These are phyloP conservation scores for Archegozetes longisetosus DNA, from an alignment of 1,140 invertebrate genomes.

Conservation along the genomic window DNA sequence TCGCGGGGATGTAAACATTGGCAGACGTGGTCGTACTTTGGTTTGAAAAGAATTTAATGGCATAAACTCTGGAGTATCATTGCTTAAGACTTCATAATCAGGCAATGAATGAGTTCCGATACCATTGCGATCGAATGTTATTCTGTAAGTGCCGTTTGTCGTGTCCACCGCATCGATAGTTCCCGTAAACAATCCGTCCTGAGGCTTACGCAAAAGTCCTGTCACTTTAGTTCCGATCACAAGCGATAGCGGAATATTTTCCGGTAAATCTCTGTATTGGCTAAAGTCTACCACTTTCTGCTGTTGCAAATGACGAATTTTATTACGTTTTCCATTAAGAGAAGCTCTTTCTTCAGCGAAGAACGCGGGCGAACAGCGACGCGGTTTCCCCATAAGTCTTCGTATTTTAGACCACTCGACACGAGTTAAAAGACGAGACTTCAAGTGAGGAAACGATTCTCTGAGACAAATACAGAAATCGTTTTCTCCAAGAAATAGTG, in stretches of 20 bases:
- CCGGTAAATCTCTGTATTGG: constrained; percentile 74
- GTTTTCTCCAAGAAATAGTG: constrained; percentile 86
- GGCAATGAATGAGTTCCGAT: constrained; percentile 90
- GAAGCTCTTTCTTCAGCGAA: constrained; percentile 85
- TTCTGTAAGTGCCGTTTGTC: constrained; percentile 88
- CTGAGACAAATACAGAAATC: constrained; percentile 88
- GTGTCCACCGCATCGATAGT: constrained; percentile 94
- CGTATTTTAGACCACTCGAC: constrained; percentile 91
- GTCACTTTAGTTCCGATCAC: constrained; percentile 93
- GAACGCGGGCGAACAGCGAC: constrained; percentile 57
- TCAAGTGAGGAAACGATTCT: constrained; percentile 85
- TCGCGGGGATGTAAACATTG: constrained; percentile 12
- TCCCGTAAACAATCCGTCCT: constrained; percentile 92
- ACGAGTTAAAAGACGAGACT: constrained; percentile 62
- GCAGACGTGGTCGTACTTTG: constrained; percentile 47
- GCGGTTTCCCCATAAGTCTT: constrained; percentile 89
- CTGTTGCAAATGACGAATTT: constrained; percentile 86
- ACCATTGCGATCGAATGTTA: constrained; percentile 84
- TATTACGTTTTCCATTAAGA: constrained; percentile 70
- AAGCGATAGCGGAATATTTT: constrained; percentile 86
- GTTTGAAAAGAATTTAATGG: constrained; percentile 65
- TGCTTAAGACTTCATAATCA: constrained; percentile 88
- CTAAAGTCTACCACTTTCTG: constrained; percentile 66
- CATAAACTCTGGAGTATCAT: constrained; percentile 77
- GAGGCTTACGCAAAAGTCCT: constrained; percentile 60